These are phyloP conservation scores for Gymnocheta viridis DNA, from an alignment of 2,888 invertebrate genomes.

Conservation along the genomic window DNA sequence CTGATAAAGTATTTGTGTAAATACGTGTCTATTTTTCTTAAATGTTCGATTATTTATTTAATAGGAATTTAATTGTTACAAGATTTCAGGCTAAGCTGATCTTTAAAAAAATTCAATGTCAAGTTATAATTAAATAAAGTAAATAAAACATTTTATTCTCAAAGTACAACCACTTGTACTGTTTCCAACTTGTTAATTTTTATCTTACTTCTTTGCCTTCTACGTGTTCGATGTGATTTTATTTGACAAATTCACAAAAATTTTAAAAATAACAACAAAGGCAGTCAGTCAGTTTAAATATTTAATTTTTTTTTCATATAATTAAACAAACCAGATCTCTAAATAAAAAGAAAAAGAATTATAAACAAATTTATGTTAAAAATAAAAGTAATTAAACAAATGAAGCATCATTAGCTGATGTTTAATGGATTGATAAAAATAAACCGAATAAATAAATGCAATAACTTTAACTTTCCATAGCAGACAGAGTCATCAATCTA, in stretches of 20 bases:
- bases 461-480: no score
- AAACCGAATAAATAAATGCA: no score
- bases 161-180: slow-evolving; percentile 19
- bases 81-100: background rate
- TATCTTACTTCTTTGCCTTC: slow-evolving; percentile 28
- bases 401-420: background rate
- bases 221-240: slow-evolving; percentile 5
- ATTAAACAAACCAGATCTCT: background rate
- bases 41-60: slow-evolving; percentile 19
- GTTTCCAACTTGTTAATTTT: slow-evolving; percentile 19
- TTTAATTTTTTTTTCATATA: background rate
- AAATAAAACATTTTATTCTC: slow-evolving; percentile 15
- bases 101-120: slow-evolving; percentile 38
- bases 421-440: background rate
- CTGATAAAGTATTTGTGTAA: background rate
- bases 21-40: background rate
- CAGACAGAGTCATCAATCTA: background rate
- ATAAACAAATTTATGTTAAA: background rate
- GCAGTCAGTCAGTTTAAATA: background rate
- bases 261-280: background rate
- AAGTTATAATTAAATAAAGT: slow-evolving; percentile 38
- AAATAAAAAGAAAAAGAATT: background rate
- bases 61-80: slow-evolving; percentile 29
- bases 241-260: slow-evolving; percentile 29
- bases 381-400: background rate